These are phyloP conservation scores for Rhodinocichla rosea DNA, from an alignment of 2,113 vertebrate genomes.

Conservation along the genomic window DNA sequence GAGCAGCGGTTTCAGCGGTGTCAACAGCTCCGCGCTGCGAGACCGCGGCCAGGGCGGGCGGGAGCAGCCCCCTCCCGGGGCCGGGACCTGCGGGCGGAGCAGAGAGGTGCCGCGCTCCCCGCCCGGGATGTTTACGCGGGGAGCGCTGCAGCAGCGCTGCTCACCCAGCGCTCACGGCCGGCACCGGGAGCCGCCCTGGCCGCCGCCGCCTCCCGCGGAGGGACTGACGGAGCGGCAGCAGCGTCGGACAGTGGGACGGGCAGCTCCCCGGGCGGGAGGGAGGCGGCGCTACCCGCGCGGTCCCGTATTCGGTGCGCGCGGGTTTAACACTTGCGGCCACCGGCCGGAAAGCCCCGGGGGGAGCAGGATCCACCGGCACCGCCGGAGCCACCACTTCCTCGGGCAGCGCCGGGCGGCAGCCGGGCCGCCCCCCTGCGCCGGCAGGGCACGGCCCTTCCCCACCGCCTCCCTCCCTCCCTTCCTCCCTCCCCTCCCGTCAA, in stretches of 20 bases:
- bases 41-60: background rate
- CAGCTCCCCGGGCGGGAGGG: background rate
- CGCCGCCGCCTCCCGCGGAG: background rate
- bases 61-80: background rate
- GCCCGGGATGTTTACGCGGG: background rate
- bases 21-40: background rate
- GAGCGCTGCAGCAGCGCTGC: background rate
- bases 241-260: background rate
- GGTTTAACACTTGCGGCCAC: background rate
- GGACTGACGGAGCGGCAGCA: background rate
- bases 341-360: background rate
- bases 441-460: background rate
- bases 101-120: background rate
- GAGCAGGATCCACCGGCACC: background rate
- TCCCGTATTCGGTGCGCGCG: background rate
- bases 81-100: background rate
- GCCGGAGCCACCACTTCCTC: background rate
- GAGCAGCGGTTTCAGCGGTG: background rate
- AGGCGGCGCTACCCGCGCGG: background rate
- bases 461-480: background rate
- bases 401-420: background rate
- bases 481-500: background rate
- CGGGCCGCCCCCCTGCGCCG: background rate
- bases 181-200: background rate
- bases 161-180: background rate